phyloP scores from a whole-genome alignment of 2,113 vertebrate genomes.

The Oncorhynchus nerka region DNA sequence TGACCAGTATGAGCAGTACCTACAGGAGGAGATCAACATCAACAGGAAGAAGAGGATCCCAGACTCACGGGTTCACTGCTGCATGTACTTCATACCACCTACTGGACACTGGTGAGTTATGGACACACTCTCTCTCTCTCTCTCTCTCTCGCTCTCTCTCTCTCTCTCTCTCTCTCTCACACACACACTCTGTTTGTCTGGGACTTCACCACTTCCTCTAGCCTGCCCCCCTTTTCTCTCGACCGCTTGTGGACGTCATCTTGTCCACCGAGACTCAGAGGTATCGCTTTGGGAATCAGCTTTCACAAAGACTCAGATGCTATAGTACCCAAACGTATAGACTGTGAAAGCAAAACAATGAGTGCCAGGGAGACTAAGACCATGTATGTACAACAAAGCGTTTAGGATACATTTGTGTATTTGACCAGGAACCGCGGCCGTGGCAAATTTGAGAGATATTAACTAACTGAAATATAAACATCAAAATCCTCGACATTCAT shows the following conservation, averaged over 20 bases:
- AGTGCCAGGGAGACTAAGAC: too few relatives aligned
- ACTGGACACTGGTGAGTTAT: slow-evolving; percentile 84
- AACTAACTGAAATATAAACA: too few relatives aligned
- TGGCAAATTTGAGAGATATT: too few relatives aligned
- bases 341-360: too few relatives aligned
- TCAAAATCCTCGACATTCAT: too few relatives aligned
- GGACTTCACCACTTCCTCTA: background rate
- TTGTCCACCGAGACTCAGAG: slow-evolving; percentile 22
- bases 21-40: slow-evolving; percentile 87
- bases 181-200: too few relatives aligned
- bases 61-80: slow-evolving; percentile 85
- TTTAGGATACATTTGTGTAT: too few relatives aligned
- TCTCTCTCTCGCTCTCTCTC: too few relatives aligned
- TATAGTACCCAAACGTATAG: too few relatives aligned
- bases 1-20: slow-evolving; percentile 85
- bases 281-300: slow-evolving; percentile 36
- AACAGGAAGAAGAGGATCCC: slow-evolving; percentile 85
- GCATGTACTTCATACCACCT: slow-evolving; percentile 88
- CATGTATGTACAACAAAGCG: too few relatives aligned
- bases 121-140: background rate
- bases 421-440: too few relatives aligned
- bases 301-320: slow-evolving; percentile 29
- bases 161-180: too few relatives aligned
- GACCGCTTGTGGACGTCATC: slow-evolving; percentile 49
- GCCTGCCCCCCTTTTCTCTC: background rate